Evolutionary conservation across 2,888 invertebrate genomes (phyloP), one percentile per base, ranked within the genome.

Genomic region (Callimorpha dominula): DNA sequence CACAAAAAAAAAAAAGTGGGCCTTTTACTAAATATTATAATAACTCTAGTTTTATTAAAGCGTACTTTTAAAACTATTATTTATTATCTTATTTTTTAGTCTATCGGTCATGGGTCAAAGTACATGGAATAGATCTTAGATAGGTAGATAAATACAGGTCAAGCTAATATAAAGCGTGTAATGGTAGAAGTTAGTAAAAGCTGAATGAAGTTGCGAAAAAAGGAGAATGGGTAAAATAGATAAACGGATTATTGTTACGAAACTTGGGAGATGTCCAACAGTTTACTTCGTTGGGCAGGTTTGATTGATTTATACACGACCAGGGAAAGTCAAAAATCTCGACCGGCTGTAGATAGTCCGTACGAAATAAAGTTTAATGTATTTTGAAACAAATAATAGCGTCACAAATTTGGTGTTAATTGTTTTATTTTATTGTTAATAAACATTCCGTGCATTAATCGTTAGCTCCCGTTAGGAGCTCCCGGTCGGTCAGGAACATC

Each of bases 241-340:
- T 63, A 63, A 69, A 69, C 46, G 69, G 49, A 31, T 62, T 11
- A 43, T 62, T 6, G 40, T 63, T 15, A 50, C 50, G 57, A 68
- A 70, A 70, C 63, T 64, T 70, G 43, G 52, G 14, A 52, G 20
- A 31, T 64, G 15, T 70, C 43, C 64, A 52, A 52, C 69, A 49
- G 62, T 70, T 70, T 52, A 68, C 40, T 42, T 43, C 43, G 68
- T 46, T 14, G 57, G 46, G 43, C 54, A 46, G 57, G 50, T 60
- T 43, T 54, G 68, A 68, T 68, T 60, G 57, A 67, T 67, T 54
- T 52, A 67, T 67, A 65, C 65, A 20, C 49, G 17, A 49, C 42
- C 49, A 67, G 54, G 40, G 17, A 20, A 57, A 57, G 57, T 57
- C 57, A 57, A 57, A 12, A 12, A 31, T 57, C 57, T 57, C 20